These are phyloP conservation scores for Musca domestica DNA, from an alignment of 1,140 invertebrate species.

Conservation along the genomic window DNA sequence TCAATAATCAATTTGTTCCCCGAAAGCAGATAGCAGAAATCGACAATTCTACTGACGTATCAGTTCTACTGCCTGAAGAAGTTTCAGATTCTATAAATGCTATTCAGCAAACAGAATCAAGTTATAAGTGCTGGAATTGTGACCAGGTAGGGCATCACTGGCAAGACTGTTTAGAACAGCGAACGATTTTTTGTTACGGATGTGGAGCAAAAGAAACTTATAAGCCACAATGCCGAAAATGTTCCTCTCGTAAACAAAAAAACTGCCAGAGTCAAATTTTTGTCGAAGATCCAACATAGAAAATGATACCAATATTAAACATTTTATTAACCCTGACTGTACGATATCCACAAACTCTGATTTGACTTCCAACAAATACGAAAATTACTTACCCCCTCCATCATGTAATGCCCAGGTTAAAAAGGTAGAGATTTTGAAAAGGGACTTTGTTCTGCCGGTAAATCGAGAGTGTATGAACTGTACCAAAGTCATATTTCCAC, in stretches of 20 bases:
- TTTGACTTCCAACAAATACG: background rate
- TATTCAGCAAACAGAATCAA: background rate
- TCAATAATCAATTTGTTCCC: background rate
- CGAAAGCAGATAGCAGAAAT: background rate
- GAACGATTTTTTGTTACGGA: slow-evolving; percentile 21
- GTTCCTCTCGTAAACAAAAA: background rate
- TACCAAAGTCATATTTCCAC: background rate
- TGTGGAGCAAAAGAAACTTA: slow-evolving; percentile 1
- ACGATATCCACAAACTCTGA: background rate
- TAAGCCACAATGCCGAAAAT: background rate
- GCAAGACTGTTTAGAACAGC: slow-evolving; percentile 8
- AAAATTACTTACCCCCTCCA: background rate
- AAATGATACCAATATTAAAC: background rate
- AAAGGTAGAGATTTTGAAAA: too few species aligned
- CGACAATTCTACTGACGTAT: background rate
- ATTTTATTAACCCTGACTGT: background rate
- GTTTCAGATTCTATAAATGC: background rate
- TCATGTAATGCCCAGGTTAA: too few species aligned
- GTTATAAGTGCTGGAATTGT: slow-evolving; percentile 18
- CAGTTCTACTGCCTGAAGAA: background rate
- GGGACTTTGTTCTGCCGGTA: background rate
- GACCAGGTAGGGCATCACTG: slow-evolving; percentile 8
- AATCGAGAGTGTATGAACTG: background rate
- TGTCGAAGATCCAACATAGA: background rate
- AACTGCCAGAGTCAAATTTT: background rate